These are phyloP conservation scores for Typhlichthys subterraneus DNA, from an alignment of 2,797 vertebrate genomes.

Conservation along the genomic window DNA sequence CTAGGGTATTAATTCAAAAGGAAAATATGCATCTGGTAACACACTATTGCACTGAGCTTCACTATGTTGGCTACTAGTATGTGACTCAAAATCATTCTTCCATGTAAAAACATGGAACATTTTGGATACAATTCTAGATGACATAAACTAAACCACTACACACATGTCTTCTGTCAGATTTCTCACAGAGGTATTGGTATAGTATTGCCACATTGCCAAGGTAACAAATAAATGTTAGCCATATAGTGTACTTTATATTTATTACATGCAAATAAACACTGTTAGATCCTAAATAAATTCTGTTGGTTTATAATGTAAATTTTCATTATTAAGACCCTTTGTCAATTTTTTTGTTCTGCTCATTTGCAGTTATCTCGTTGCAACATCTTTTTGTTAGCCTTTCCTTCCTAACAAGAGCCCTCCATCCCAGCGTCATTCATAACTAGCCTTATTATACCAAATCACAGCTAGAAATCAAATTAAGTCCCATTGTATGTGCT, in stretches of 20 bases:
- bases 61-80: slow-evolving; percentile 7
- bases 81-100: slow-evolving; percentile 19
- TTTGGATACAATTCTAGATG: background rate
- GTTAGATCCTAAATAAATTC: slow-evolving; percentile 29
- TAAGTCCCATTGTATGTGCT: slow-evolving; percentile 45
- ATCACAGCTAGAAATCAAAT: slow-evolving; percentile 75
- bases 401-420: slow-evolving; percentile 47
- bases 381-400: slow-evolving; percentile 50
- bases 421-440: slow-evolving; percentile 43
- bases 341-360: slow-evolving; percentile 60
- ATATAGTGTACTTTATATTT: background rate
- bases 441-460: slow-evolving; percentile 61
- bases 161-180: background rate
- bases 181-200: background rate
- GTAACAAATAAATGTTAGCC: background rate
- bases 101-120: background rate
- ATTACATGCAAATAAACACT: slow-evolving; percentile 22
- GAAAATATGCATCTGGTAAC: slow-evolving; percentile 11
- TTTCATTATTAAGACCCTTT: slow-evolving; percentile 47
- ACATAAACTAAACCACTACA: background rate
- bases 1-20: slow-evolving; percentile 26
- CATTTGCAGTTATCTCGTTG: slow-evolving; percentile 60
- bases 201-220: slow-evolving; percentile 1
- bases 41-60: slow-evolving; percentile 5
- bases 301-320: slow-evolving; percentile 29